Percentiles rank a stretch among this genome's conserved stretches.
These are phyloP conservation scores for Marasmarcha lunaedactyla DNA, from an alignment of 2,888 invertebrate genomes.

Conservation along the genomic window DNA sequence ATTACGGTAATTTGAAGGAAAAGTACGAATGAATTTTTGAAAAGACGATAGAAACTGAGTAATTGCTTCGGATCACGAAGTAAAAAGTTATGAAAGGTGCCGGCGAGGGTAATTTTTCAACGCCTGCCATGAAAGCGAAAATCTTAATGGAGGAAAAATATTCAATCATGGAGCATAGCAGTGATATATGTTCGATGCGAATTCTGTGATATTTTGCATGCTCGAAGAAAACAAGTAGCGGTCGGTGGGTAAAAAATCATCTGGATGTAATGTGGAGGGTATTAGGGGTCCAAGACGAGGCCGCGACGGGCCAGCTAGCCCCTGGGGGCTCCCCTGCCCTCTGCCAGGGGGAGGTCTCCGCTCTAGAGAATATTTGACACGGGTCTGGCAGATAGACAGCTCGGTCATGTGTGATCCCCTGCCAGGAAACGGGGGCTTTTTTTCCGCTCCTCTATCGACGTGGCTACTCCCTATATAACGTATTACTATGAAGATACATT, in stretches of 20 bases:
- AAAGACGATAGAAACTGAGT: conserved; percentile 66
- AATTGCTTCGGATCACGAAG: conserved; percentile 68
- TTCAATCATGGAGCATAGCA: conserved; percentile 29
- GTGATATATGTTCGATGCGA: conserved; percentile 5
- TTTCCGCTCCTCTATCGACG: conserved; percentile 61
- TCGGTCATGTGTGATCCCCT: conserved; percentile 70
- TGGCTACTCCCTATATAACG: conserved; percentile 44
- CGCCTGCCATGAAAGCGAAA: conserved; percentile 46
- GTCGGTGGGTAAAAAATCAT: conserved; percentile 51
- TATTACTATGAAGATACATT: conserved; percentile 51
- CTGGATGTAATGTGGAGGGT: conserved; percentile 52
- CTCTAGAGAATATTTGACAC: conserved; percentile 71
- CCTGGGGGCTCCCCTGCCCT: conserved; percentile 55
- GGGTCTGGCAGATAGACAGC: conserved; percentile 71
- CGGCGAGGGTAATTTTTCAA: conserved; percentile 59
- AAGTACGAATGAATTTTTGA: conserved; percentile 68
- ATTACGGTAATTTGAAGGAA: conserved; percentile 66
- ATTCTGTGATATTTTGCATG: too few species aligned
- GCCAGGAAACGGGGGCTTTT: conserved; percentile 63
- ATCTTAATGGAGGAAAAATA: conserved; percentile 62
- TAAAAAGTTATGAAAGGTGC: conserved; percentile 70
- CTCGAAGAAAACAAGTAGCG: conserved; percentile 26
- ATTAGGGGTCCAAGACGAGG: conserved; percentile 68
- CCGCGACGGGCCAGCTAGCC: conserved; percentile 66
- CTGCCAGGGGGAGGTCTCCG: conserved; percentile 57